Percentiles rank a stretch among this genome's conserved stretches.
Conservation (phyloP, 2,797 vertebrate species). For the Helicolenus hilgendorfi region DNA sequence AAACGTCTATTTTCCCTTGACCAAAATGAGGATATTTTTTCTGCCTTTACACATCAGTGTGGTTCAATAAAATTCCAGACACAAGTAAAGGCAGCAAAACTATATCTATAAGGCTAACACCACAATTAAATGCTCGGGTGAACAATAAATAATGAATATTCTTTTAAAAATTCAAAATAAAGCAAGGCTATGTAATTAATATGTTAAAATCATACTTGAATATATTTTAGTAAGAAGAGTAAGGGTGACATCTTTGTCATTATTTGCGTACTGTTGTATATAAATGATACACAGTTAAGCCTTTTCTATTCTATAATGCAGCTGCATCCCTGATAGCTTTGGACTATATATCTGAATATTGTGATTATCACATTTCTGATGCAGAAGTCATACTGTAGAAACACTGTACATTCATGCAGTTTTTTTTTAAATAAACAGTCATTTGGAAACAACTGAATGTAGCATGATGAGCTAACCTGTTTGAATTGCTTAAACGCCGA, state of each 20-base stretch:
- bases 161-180: conserved; percentile 63
- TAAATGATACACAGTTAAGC: conserved; percentile 64
- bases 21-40: neutral
- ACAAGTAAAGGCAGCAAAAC: conserved; percentile 64
- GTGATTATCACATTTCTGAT: conserved; percentile 80
- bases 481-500: conserved; percentile 25
- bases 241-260: conserved; percentile 54
- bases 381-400: conserved; percentile 73
- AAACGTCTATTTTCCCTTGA: neutral
- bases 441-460: conserved; percentile 14
- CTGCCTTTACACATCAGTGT: conserved; percentile 39
- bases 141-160: conserved; percentile 85
- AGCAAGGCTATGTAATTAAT: conserved; percentile 67
- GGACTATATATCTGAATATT: conserved; percentile 71
- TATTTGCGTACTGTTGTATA: conserved; percentile 54
- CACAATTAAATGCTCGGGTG: conserved; percentile 69
- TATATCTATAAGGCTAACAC: conserved; percentile 63
- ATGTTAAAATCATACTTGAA: conserved; percentile 70
- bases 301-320: conserved; percentile 61
- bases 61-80: conserved; percentile 30
- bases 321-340: conserved; percentile 85
- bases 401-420: conserved; percentile 85
- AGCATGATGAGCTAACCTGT: conserved; percentile 5
- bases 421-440: conserved; percentile 57
- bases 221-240: conserved; percentile 75